Conservation (phyloP, 2,113 vertebrate species). For the Dasyurus viverrinus region DNA sequence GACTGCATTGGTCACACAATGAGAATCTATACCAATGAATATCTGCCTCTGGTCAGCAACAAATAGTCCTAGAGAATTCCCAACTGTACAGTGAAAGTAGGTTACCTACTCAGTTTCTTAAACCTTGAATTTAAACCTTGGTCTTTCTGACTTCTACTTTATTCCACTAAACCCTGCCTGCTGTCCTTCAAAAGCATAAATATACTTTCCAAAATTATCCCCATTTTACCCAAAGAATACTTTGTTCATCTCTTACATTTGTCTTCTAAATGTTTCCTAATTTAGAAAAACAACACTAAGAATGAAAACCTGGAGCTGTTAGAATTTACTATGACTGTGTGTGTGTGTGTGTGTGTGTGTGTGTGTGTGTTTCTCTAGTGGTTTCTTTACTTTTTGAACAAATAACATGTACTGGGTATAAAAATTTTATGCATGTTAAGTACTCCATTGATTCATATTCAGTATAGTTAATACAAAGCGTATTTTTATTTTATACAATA, state of each 20-base stretch:
- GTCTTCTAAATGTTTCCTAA: not conserved
- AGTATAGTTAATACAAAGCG: not conserved
- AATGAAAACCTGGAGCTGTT: not conserved
- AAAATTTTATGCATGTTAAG: not conserved
- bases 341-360: not conserved
- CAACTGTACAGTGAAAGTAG: not conserved
- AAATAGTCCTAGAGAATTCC: not conserved
- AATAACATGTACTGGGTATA: slow-evolving; percentile 38
- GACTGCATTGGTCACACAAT: not conserved
- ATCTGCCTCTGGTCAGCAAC: not conserved
- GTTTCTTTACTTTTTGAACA: slow-evolving; percentile 11
- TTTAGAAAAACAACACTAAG: not conserved
- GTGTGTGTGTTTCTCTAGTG: not conserved
- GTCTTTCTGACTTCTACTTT: not conserved
- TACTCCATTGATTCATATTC: slow-evolving; percentile 8
- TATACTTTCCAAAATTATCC: not conserved
- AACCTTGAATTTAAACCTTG: not conserved
- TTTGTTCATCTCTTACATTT: not conserved
- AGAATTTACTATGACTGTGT: not conserved
- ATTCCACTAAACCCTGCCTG: not conserved
- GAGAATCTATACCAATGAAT: not conserved
- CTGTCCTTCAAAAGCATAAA: not conserved
- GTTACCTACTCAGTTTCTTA: not conserved
- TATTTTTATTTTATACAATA: too few species aligned
- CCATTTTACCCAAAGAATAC: not conserved